Conservation (phyloP, 2,888 invertebrate species). For the Drosophila mulleri region DNA sequence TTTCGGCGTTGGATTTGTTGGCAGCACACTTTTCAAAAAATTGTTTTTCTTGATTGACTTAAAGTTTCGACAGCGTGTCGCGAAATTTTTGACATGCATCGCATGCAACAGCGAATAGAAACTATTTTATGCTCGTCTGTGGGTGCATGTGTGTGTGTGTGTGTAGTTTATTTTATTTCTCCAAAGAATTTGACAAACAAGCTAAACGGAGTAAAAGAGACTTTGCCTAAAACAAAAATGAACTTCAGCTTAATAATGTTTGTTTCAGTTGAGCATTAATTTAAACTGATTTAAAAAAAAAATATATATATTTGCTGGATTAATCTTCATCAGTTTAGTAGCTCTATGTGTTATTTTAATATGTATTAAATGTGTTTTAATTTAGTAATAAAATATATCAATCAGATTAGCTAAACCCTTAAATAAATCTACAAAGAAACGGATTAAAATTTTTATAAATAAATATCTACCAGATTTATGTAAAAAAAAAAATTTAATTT, state of each 20-base stretch:
- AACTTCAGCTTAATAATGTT: background rate
- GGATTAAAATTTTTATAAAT: too few relatives aligned
- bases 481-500: too few relatives aligned
- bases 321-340: too few relatives aligned
- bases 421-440: too few relatives aligned
- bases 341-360: too few relatives aligned
- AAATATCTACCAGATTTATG: too few relatives aligned
- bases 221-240: background rate
- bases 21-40: constrained; percentile 64
- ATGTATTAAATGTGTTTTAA: too few relatives aligned
- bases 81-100: constrained; percentile 23
- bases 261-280: background rate
- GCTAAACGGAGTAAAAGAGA: background rate
- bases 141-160: background rate
- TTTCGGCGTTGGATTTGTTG: constrained; percentile 47
- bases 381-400: too few relatives aligned
- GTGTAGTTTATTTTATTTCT: constrained; percentile 7
- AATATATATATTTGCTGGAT: too few relatives aligned
- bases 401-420: too few relatives aligned
- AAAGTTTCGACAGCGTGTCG: constrained; percentile 53
- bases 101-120: constrained; percentile 8
- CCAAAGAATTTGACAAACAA: constrained; percentile 9
- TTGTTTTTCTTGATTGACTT: constrained; percentile 74
- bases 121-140: background rate
- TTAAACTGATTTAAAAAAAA: too few relatives aligned